Evolutionary conservation across 1,140 invertebrate species (phyloP), one percentile per base, ranked within the genome.

Genomic region (Drosophila pallidifrons): DNA sequence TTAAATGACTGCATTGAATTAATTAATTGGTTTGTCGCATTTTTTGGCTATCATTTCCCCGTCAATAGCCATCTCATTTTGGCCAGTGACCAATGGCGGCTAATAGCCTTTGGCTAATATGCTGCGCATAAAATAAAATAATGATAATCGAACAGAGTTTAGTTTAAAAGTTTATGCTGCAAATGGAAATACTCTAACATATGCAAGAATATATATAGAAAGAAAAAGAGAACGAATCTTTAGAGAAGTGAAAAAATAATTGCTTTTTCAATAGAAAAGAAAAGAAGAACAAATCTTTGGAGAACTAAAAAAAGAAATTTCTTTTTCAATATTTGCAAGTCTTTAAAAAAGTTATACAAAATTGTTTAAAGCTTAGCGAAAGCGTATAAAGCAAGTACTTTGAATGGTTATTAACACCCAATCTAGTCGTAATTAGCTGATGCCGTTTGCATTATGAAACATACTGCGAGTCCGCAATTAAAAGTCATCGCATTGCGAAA

Each of bases 391-490:
- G 30, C 0, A 35, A 32, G 16, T 51, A 46, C 35, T 25, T 15
- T 79, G 28, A 68, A 41, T 32, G 59, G 52, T 32, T 57, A 76
- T 86, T 86, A 86, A 87, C 80, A 77, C 49, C 32, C 66, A 51
- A 70, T 64, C 58, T 57, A 70, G 59, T 47, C 54, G 30, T 75
- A 75, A 75, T 75, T 75, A 71, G 67, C 71, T 71, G 68, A 57
- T 45, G 58, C 71, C 41, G 41, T 25, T 32, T 52, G 73, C 85
- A 79, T 83, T 80, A 83, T 88, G 66, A 74, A 88, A 82, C 65
- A 80, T 74, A 38, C 79, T 76, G 68, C 60, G 8, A 69, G 77
- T 88, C 20, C 3, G 77, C 83, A 87, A 88, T 87, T 87, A 87
- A 88, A 87, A 83, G 47, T 54, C 72, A 54, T 69, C 59, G 52